Evolutionary conservation across 2,797 vertebrate genomes (phyloP), one percentile per base, ranked within the genome.

Genomic region (Spinus pinus): DNA sequence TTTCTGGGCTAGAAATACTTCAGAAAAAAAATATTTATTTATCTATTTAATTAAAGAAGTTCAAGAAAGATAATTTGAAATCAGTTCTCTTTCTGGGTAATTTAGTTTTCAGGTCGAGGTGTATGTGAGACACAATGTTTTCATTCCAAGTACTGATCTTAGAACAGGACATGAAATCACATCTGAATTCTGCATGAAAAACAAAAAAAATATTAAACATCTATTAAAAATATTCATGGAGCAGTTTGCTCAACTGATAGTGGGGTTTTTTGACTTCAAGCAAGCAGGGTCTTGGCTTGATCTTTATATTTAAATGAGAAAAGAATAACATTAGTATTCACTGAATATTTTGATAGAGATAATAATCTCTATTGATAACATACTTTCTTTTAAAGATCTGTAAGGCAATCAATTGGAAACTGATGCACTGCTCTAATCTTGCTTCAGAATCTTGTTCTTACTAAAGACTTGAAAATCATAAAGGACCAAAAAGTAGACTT

Each of bases 321-420:
- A 91, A 88, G 87, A 94, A 94, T 88, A 94, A 91, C 87, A 91
- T 91, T 94, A 93, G 33, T 83, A 93, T 96, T 92, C 72, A 50
- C 62, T 90, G 93, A 97, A 94, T 93, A 96, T 94, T 97, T 96
- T 95, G 81, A 81, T 61, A 60, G 54, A 66, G 93, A 94, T 95
- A 69, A 87, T 80, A 54, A 96, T 96, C 95, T 94, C 77, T 77
- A 94, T 96, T 81, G 94, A 95, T 95, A 94, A 88, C 78, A 60
- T 82, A 70, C 61, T 86, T 93, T 54, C 82, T 91, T 93, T 91
- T 70, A 94, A 89, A 91, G 65, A 92, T 93, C 91, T 92, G 91
- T 92, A 83, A 93, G 39, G 66, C 87, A 94, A 94, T 96, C 95
- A 94, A 84, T 91, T 90, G 93, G 64, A 94, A 96, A 91, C 82